phyloP scores from a whole-genome alignment of 2,797 vertebrate genomes.

The Malurus leucopterus region DNA sequence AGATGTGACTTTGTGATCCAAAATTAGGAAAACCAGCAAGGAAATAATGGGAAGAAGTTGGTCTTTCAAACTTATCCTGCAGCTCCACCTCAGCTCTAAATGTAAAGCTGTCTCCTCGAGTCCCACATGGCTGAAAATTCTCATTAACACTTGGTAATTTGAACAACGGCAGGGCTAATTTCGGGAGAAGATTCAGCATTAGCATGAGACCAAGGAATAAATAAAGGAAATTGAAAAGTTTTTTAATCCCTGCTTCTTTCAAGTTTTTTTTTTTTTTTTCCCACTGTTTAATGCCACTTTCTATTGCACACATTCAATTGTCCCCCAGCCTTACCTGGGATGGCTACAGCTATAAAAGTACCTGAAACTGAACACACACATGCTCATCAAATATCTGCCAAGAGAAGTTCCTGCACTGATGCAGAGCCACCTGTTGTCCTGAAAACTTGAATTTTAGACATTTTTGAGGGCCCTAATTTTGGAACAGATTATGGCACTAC shows the following conservation, averaged over 20 bases:
- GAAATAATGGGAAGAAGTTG: background rate
- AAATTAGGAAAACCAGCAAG: background rate
- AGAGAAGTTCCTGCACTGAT: background rate
- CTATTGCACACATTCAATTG: background rate
- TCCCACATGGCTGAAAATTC: background rate
- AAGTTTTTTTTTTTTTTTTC: background rate
- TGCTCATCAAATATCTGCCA: background rate
- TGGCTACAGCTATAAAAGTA: background rate
- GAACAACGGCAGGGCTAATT: background rate
- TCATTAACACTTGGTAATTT: background rate
- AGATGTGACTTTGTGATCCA: background rate
- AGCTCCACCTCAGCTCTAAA: background rate
- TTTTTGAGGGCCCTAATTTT: background rate
- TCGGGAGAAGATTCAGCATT: background rate
- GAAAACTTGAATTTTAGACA: background rate
- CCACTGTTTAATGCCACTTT: background rate
- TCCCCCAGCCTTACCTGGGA: background rate
- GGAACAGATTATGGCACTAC: background rate
- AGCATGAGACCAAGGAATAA: background rate
- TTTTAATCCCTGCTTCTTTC: background rate
- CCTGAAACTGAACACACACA: background rate
- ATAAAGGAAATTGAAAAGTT: background rate
- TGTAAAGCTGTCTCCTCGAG: background rate
- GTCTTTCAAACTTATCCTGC: background rate
- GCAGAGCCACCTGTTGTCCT: background rate